Evolutionary conservation across 2,797 vertebrate genomes (phyloP).

Genomic region (Limosa lapponica): DNA sequence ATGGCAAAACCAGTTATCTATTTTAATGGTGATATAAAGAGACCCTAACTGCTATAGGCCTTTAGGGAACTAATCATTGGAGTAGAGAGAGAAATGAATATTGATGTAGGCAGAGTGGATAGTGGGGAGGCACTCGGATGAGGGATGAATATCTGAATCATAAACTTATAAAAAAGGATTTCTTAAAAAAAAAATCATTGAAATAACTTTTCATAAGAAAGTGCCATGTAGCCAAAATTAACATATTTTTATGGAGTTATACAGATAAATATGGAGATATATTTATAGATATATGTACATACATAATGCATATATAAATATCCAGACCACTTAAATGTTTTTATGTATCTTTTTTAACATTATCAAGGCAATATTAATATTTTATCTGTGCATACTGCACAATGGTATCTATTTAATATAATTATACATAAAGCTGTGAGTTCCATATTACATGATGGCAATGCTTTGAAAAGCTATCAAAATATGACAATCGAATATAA

Average conservation of each 20-base stretch:
- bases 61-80: not conserved
- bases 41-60: not conserved
- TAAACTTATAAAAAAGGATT: not conserved
- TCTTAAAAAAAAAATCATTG: not conserved
- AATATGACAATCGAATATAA: not conserved
- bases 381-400: not conserved
- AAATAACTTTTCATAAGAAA: not conserved
- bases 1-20: not conserved
- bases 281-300: not conserved
- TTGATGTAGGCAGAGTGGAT: not conserved
- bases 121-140: not conserved
- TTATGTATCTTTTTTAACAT: not conserved
- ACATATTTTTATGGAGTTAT: not conserved
- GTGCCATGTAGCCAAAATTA: not conserved
- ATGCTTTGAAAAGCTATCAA: not conserved
- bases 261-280: not conserved
- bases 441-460: not conserved
- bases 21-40: conserved; percentile 24
- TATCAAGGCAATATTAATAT: not conserved
- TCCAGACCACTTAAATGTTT: not conserved
- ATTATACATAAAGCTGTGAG: not conserved
- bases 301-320: not conserved
- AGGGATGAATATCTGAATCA: not conserved
- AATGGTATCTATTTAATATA: not conserved
- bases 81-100: not conserved